These are phyloP conservation scores for Schrankia costaestrigalis DNA, from an alignment of 2,888 invertebrate species.

Conservation along the genomic window DNA sequence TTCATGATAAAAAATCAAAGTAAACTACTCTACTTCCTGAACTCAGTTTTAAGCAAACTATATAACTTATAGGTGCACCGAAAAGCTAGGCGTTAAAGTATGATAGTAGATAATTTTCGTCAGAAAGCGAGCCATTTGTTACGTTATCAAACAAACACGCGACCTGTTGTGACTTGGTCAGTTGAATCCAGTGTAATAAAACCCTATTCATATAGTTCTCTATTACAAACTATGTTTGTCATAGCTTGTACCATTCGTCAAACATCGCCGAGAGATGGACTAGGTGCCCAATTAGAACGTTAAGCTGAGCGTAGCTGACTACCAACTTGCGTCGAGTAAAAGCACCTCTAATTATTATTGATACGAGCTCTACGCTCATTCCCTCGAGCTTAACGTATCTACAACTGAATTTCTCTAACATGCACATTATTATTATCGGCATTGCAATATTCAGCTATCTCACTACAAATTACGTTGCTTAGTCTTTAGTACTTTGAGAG, in stretches of 20 bases:
- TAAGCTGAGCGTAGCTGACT: constrained; percentile 38
- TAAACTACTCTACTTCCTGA: too few species aligned
- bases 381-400: constrained; percentile 26
- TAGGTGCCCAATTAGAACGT: constrained; percentile 34
- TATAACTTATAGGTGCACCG: too few species aligned
- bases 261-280: constrained; percentile 31
- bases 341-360: constrained; percentile 47
- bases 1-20: too few species aligned
- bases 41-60: too few species aligned
- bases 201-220: constrained; percentile 8
- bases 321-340: constrained; percentile 39
- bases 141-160: too few species aligned
- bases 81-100: too few species aligned
- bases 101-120: too few species aligned
- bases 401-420: constrained; percentile 24
- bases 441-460: constrained; percentile 16
- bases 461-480: too few species aligned
- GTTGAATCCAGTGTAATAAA: neutral
- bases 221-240: constrained; percentile 35
- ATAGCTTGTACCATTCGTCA: constrained; percentile 36
- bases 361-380: constrained; percentile 32
- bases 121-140: too few species aligned
- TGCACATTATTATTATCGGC: constrained; percentile 19
- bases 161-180: too few species aligned
- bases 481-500: too few species aligned